phyloP scores from a whole-genome alignment of 2,797 vertebrate species.

The Argya squamiceps region DNA sequence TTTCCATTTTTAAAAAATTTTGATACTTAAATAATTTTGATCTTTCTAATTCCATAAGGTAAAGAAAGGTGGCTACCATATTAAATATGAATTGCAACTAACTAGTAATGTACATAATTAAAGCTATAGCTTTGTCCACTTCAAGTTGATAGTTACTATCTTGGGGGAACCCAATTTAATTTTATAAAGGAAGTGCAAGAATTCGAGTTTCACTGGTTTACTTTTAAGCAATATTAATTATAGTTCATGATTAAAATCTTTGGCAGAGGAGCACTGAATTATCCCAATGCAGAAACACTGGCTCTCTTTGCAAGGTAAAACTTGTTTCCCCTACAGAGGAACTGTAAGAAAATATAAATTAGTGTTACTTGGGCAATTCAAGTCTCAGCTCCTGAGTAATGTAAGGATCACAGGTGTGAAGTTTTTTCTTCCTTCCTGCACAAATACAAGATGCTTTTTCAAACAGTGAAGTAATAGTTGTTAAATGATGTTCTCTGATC shows the following conservation, averaged over 20 bases:
- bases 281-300: neutral
- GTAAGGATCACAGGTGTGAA: neutral
- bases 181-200: neutral
- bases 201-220: neutral
- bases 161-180: neutral
- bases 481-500: neutral
- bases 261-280: neutral
- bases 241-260: neutral
- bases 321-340: neutral
- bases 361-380: neutral
- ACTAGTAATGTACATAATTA: neutral
- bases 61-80: neutral
- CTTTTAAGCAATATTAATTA: neutral
- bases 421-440: neutral
- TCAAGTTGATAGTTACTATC: neutral
- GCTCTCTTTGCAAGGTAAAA: neutral
- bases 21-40: neutral
- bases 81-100: neutral
- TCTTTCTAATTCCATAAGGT: neutral
- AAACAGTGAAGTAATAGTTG: neutral
- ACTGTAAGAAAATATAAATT: neutral
- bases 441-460: neutral
- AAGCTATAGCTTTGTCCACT: neutral
- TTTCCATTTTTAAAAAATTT: neutral
- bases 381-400: neutral